These are phyloP conservation scores for Coreoperca whiteheadi DNA, from an alignment of 2,113 vertebrate genomes.

Conservation along the genomic window DNA sequence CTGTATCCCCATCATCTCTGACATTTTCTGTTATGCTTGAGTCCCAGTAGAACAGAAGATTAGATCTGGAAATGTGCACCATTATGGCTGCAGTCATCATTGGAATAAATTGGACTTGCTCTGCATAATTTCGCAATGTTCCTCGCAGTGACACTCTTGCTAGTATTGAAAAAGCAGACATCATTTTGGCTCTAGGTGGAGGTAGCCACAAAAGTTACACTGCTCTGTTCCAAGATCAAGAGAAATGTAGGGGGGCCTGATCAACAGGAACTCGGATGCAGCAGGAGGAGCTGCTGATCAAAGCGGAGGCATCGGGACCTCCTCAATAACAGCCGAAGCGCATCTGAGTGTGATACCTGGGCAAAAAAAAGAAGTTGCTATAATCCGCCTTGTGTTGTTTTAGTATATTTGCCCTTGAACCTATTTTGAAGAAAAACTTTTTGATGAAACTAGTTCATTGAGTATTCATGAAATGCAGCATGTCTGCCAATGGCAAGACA, in stretches of 20 bases:
- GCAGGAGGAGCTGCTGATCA: constrained; percentile 3
- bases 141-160: not conserved
- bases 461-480: constrained; percentile 79
- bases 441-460: constrained; percentile 70
- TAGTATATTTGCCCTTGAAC: constrained; percentile 63
- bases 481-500: constrained; percentile 71
- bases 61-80: no score
- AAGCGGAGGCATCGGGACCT: not conserved
- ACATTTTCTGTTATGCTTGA: not conserved
- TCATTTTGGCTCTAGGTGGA: not conserved
- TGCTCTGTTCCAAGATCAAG: not conserved
- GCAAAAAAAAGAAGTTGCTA: constrained; percentile 16
- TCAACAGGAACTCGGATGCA: not conserved
- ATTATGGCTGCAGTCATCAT: no score
- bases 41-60: not conserved
- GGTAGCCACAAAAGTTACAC: not conserved
- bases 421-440: constrained; percentile 65
- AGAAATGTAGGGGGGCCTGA: not conserved
- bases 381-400: constrained; percentile 45
- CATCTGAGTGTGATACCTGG: constrained; percentile 9
- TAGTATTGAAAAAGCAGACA: not conserved
- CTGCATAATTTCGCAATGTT: not conserved
- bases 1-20: not conserved
- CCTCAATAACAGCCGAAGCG: not conserved
- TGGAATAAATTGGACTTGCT: not conserved